Base-by-base conservation (phyloP, 2,113 vertebrate species). In the Rhinichthys klamathensis region DNA sequence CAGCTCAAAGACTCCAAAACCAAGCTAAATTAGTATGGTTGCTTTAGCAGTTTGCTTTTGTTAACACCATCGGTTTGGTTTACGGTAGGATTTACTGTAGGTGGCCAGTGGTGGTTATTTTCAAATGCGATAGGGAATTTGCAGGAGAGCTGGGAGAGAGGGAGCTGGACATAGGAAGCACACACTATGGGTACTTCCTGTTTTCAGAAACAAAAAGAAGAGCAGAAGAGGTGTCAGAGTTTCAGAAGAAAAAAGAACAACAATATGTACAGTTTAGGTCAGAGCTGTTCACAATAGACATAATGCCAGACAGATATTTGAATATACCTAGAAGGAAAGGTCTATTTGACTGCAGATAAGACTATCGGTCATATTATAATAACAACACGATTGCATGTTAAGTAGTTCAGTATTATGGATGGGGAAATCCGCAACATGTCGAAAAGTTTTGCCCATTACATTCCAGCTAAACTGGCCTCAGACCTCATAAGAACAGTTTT, bases 401-500 rank as follows among this genome's bases (percentile, higher is more conserved):
- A 78, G 32, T 4, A 5, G 30, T 35, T 6, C 51, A 23, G 27
- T 38, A 35, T 58, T 78, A 12, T 13, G 21, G 51, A 12, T 38
- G 75, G 5, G n/a, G 21, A 78, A 78, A 58, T 78, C 51, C 35
- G 10, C 75, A 56, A 56, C 80, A 82, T 6, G 18, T 73, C 1
- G 6, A 51, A 38, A 41, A 25, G 46, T 58, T 38, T 76, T 76
- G 46, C 73, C 60, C 60, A 32, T 74, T 30, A 54, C 73, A 75
- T 80, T 63, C 35, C 77, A 44, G 58, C 7, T 63, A 44, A 63
- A 63, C 38, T 30, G 58, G 15, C n/a, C 56, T 80, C 77, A 61
- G 54, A 79, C 54, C 72, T 74, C 72, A 46, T 74, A 49, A 74
- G 72, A 44, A 25, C 72, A 46, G 70, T 49, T 74, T 74, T 49